Percentiles rank a stretch among this genome's conserved stretches.
Evolutionary conservation across 2,113 vertebrate species (phyloP).

Genomic region (Ptyas mucosa): DNA sequence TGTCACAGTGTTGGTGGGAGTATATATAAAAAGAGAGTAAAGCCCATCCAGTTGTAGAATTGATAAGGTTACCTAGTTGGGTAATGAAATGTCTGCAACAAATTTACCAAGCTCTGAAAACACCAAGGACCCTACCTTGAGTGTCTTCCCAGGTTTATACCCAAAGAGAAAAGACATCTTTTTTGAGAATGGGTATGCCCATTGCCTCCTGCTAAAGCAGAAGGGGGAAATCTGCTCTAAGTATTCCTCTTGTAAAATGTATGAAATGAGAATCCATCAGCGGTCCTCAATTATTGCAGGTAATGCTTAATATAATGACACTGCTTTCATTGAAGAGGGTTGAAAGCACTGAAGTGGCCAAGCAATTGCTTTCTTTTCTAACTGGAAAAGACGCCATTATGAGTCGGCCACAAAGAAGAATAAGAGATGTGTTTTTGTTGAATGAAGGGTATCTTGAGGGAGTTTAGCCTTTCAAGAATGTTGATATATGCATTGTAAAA

Average conservation of each 20-base stretch:
- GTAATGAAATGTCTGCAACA: background rate
- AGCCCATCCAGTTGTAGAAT: background rate
- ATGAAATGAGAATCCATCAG: background rate
- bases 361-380: background rate
- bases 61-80: background rate
- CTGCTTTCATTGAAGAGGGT: background rate
- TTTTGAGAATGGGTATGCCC: background rate
- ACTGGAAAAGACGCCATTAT: background rate
- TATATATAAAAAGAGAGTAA: background rate
- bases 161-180: background rate
- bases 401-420: background rate
- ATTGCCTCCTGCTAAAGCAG: background rate
- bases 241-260: background rate
- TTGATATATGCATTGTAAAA: background rate
- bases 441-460: background rate
- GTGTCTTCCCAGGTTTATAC: background rate
- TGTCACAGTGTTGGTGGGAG: background rate
- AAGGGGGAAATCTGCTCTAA: background rate
- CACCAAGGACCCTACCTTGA: background rate
- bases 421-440: background rate
- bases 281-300: background rate
- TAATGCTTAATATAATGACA: background rate
- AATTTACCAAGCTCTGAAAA: background rate
- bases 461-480: background rate
- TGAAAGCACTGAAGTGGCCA: background rate